A percentile compares a stretch with the other conserved stretches of the same genome.
Conservation (phyloP, 2,888 invertebrate species). For the Rhopalosiphum nymphaeae region DNA sequence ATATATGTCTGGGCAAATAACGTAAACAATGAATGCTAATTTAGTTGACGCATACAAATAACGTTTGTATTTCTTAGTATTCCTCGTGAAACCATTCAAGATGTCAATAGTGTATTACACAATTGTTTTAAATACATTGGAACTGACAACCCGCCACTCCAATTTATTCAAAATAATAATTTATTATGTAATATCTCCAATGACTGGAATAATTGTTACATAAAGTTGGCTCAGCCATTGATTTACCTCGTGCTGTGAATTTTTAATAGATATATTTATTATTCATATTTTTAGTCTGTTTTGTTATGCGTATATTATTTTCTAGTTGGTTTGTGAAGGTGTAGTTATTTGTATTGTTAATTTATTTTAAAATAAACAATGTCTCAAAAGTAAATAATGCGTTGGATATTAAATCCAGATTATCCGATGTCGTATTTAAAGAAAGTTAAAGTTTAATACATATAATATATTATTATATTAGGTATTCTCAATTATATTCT, state of each 20-base stretch:
- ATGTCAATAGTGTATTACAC: background rate
- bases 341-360: background rate
- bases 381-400: background rate
- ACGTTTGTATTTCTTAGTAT: conserved; percentile 41
- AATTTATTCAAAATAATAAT: conserved; percentile 31
- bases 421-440: background rate
- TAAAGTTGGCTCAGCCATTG: background rate
- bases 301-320: background rate
- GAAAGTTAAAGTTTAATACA: background rate
- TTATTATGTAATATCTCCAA: conserved; percentile 35
- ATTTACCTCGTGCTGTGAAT: conserved; percentile 6
- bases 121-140: conserved; percentile 33
- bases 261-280: conserved; percentile 6
- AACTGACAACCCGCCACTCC: background rate
- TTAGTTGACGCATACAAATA: conserved; percentile 47
- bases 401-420: background rate
- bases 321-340: background rate
- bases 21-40: conserved; percentile 45
- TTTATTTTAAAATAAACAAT: background rate
- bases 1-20: conserved; percentile 4
- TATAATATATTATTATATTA: background rate
- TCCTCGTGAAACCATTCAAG: conserved; percentile 38
- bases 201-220: conserved; percentile 4
- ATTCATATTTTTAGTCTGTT: conserved; percentile 17
- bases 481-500: background rate